These are phyloP conservation scores for Adelognathus sp. DNA, from an alignment of 2,888 invertebrate genomes.

Conservation along the genomic window DNA sequence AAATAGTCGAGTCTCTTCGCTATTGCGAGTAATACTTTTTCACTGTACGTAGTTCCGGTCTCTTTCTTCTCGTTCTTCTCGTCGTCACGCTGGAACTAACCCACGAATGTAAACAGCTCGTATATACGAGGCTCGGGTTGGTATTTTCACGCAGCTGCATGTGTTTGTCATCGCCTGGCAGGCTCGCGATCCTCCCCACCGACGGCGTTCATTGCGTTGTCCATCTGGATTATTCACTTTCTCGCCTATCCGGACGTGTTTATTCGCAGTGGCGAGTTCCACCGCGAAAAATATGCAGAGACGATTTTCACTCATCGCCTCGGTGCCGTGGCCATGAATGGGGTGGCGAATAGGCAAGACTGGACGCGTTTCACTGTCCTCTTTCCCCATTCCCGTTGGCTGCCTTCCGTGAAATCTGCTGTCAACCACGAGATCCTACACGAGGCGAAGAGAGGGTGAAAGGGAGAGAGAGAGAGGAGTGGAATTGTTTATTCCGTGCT, in stretches of 20 bases:
- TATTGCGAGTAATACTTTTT: too few relatives aligned
- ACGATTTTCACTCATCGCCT: background rate
- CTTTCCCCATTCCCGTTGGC: slow-evolving; percentile 53
- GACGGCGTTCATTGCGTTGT: background rate
- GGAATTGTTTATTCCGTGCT: too few relatives aligned
- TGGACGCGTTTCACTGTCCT: slow-evolving; percentile 25
- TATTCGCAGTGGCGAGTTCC: background rate
- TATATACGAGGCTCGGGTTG: too few relatives aligned
- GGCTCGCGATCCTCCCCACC: background rate
- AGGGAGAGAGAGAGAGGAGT: background rate
- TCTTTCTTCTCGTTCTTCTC: too few relatives aligned
- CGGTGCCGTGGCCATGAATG: background rate
- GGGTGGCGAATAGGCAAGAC: background rate
- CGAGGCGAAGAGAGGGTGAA: slow-evolving; percentile 10
- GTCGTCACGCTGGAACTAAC: too few relatives aligned
- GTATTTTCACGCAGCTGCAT: too few relatives aligned
- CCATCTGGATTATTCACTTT: background rate
- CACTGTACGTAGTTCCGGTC: too few relatives aligned
- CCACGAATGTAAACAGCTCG: too few relatives aligned
- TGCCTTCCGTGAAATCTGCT: slow-evolving; percentile 61
- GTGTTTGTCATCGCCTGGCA: too few relatives aligned
- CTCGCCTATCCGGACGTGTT: background rate
- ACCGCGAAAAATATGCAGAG: background rate
- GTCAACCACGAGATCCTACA: slow-evolving; percentile 50
- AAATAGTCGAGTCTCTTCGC: too few relatives aligned